Evolutionary conservation across 1,140 invertebrate genomes (phyloP).

Genomic region (Ooceraea biroi): DNA sequence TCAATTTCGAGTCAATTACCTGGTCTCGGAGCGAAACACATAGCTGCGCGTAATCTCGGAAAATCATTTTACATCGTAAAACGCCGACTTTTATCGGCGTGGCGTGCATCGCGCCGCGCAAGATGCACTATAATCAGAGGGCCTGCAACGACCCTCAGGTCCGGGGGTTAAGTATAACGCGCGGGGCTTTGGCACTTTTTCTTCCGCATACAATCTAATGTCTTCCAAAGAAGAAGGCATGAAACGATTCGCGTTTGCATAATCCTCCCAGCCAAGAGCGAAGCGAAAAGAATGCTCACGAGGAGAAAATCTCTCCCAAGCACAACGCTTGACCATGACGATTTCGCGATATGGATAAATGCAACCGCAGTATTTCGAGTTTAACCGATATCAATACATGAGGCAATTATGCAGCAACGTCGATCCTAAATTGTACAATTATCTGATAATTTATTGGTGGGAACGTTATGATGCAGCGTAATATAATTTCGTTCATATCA

Average conservation of each 20-base stretch:
- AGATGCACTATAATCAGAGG: conserved; percentile 50
- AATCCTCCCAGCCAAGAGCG: background rate
- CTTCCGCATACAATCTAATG: conserved; percentile 11
- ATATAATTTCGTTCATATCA: conserved; percentile 17
- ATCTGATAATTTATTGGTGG: conserved; percentile 4
- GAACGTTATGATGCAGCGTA: conserved; percentile 2
- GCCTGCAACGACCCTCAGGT: background rate
- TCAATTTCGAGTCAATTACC: conserved; percentile 61
- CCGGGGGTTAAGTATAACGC: conserved; percentile 33
- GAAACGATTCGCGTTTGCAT: conserved; percentile 36
- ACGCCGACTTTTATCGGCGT: conserved; percentile 47
- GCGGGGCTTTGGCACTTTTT: conserved; percentile 2
- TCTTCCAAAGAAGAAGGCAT: background rate
- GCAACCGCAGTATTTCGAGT: conserved; percentile 16
- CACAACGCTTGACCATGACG: background rate
- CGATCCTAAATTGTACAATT: conserved; percentile 47
- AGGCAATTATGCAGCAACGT: background rate
- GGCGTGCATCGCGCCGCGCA: conserved; percentile 38
- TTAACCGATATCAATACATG: conserved; percentile 33
- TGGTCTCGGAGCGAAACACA: conserved; percentile 27
- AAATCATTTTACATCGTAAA: conserved; percentile 42
- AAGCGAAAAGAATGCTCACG: conserved; percentile 3
- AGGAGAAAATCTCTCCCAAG: conserved; percentile 14
- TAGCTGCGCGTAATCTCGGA: conserved; percentile 34
- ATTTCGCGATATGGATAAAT: background rate